phyloP scores from a whole-genome alignment of 2,888 invertebrate genomes.

The Julus scandinavius region DNA sequence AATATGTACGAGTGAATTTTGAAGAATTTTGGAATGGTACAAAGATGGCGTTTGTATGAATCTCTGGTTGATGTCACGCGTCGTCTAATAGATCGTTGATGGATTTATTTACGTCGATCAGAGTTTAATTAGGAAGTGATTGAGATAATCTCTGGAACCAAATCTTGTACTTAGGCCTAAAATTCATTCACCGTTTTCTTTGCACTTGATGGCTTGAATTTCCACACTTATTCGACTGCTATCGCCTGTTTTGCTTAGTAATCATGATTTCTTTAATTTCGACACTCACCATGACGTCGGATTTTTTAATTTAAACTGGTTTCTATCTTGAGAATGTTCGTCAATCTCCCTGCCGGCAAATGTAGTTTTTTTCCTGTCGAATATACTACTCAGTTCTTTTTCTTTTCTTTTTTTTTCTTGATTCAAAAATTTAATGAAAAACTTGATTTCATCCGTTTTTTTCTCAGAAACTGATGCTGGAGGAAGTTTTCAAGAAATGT shows the following conservation, averaged over 20 bases:
- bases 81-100: neutral
- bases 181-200: neutral
- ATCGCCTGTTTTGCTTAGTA: neutral
- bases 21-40: neutral
- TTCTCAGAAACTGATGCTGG: neutral
- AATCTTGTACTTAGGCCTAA: neutral
- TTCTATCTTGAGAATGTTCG: neutral
- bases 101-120: neutral
- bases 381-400: too few relatives aligned
- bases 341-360: neutral
- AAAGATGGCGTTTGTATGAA: neutral
- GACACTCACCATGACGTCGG: slow-evolving; percentile 3
- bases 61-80: neutral
- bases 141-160: neutral
- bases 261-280: slow-evolving; percentile 18
- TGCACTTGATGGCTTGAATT: slow-evolving; percentile 10
- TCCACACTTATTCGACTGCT: neutral
- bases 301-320: slow-evolving; percentile 6
- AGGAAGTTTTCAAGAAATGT: neutral
- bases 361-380: neutral
- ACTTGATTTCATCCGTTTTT: slow-evolving; percentile 17
- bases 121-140: neutral
- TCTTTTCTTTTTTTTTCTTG: neutral
- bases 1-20: neutral
- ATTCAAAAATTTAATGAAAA: neutral